These are phyloP conservation scores for Pantherophis guttatus DNA, from an alignment of 2,113 vertebrate species.

Conservation along the genomic window DNA sequence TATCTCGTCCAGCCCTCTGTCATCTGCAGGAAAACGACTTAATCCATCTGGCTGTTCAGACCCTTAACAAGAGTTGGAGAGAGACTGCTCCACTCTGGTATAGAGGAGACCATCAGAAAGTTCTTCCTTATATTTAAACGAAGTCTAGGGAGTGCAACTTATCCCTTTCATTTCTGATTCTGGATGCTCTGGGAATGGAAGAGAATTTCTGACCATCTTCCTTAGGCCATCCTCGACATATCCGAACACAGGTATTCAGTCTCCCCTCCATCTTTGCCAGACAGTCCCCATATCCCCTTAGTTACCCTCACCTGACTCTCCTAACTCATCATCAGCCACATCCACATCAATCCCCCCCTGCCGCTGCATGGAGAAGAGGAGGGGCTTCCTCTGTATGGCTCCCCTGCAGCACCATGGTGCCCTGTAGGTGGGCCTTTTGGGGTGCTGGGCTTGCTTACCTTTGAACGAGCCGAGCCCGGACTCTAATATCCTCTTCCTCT, in stretches of 20 bases:
- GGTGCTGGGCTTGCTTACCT: neutral
- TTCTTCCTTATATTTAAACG: neutral
- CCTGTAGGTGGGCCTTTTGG: neutral
- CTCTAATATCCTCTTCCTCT: neutral
- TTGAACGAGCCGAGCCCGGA: neutral
- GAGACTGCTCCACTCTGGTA: neutral
- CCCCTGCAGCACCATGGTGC: neutral
- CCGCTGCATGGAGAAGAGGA: neutral
- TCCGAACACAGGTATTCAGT: neutral
- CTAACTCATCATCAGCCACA: neutral
- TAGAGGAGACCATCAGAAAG: neutral
- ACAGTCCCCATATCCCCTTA: neutral
- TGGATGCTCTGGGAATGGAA: neutral
- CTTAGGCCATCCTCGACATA: neutral
- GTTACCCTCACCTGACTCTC: neutral
- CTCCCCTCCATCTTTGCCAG: neutral
- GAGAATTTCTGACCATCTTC: neutral
- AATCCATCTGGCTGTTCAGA: neutral
- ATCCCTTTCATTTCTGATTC: neutral
- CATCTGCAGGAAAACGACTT: neutral
- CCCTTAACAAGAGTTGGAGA: neutral
- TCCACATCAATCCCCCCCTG: neutral
- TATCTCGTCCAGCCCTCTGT: neutral
- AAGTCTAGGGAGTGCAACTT: neutral
- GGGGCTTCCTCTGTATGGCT: neutral